Evolutionary conservation across 2,797 vertebrate species (phyloP), one percentile per base, ranked within the genome.

Genomic region (Lates japonicus): DNA sequence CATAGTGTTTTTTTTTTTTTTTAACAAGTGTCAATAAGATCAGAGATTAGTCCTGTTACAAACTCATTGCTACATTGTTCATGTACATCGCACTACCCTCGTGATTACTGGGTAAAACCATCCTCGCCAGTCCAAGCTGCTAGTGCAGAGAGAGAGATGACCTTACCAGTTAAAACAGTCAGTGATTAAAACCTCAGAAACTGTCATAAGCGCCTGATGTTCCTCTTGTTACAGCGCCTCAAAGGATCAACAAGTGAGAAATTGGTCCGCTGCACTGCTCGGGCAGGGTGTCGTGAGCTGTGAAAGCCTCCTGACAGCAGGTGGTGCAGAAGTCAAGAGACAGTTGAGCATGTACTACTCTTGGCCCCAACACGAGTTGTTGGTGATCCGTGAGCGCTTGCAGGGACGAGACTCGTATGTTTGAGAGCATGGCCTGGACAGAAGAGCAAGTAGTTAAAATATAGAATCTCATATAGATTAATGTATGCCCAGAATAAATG

Each of bases 241-340:
- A n/a, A n/a, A n/a, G n/a, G n/a, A n/a, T n/a, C n/a, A n/a, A n/a
- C 96, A 70, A 8, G 78, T 57, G 52, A 5, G 29, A 46, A 81
- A 58, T 48, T 86, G 87, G 54, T 1, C 20, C 73, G 46, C 13
- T 90, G 41, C n/a, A 92, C 84, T 16, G 89, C 94, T 7, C 79
- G 51, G 82, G n/a, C 98, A 99, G 63, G 95, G 95, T 51, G 87
- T 81, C 1, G 96, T n/a, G n/a, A 94, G 78, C 89, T 93, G 44
- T 99, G 98, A 96, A 99, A 20, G 80, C 51, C 52, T 96, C 96
- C 48, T 95, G 90, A 78, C 98, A 99, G 62, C 83, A 86, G 0
- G 97, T 98, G 92, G n/a, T n/a, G n/a, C 98, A 99, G 74, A 97
- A 98, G 75, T 97, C 96, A 97, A 98, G 4, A 90, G 90, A 71